phyloP scores from a whole-genome alignment of 2,888 invertebrate genomes.

The Harpalus rufipes region DNA sequence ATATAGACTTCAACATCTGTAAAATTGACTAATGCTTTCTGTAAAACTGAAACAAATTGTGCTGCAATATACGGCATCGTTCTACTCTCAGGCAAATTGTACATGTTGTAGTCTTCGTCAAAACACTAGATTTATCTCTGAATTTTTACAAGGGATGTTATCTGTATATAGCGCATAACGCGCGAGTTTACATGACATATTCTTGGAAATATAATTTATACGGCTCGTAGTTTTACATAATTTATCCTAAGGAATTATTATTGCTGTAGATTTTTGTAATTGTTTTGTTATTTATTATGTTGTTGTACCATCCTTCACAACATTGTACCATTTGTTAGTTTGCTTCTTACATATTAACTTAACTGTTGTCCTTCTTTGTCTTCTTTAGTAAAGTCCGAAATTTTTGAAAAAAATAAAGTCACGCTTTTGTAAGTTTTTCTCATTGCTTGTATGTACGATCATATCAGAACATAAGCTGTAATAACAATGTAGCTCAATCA shows the following conservation, averaged over 20 bases:
- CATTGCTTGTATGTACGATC: background rate
- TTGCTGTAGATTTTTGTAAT: constrained; percentile 22
- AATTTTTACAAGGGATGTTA: constrained; percentile 18
- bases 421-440: background rate
- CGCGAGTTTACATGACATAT: constrained; percentile 36
- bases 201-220: constrained; percentile 42
- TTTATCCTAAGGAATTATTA: constrained; percentile 40
- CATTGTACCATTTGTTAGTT: background rate
- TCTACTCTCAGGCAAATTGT: constrained; percentile 22
- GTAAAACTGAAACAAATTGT: constrained; percentile 61
- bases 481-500: background rate
- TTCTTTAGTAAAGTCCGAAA: no score
- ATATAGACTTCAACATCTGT: constrained; percentile 15
- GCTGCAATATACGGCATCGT: constrained; percentile 9
- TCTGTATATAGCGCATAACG: constrained; percentile 46
- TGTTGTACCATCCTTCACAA: background rate
- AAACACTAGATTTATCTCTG: constrained; percentile 57
- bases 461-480: background rate
- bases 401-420: no score
- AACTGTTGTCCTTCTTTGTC: no score
- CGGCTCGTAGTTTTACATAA: constrained; percentile 23
- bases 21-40: constrained; percentile 53
- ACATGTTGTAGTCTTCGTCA: constrained; percentile 27
- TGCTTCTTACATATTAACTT: background rate
- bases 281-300: constrained; percentile 39